Conservation (phyloP, 2,113 vertebrate genomes). For the Amblyopsis rosae region DNA sequence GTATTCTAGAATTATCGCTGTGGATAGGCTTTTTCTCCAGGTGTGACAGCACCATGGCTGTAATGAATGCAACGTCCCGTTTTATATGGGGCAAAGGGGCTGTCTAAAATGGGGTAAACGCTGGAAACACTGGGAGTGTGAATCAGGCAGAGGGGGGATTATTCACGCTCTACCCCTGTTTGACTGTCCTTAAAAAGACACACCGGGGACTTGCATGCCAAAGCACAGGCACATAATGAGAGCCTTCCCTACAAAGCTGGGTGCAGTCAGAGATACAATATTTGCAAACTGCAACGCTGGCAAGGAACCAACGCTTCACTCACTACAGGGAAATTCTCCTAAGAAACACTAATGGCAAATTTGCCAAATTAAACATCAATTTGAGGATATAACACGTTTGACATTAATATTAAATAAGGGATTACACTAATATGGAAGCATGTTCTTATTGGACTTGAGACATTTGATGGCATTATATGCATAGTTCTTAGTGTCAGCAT, state of each 20-base stretch:
- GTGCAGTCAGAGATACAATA: slow-evolving; percentile 20
- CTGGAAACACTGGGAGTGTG: slow-evolving; percentile 74
- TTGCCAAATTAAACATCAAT: slow-evolving; percentile 15
- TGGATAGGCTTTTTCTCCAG: slow-evolving; percentile 8
- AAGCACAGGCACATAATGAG: slow-evolving; percentile 41
- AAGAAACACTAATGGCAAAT: slow-evolving; percentile 2
- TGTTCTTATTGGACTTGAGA: neutral
- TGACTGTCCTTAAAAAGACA: slow-evolving; percentile 58
- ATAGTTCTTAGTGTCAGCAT: neutral
- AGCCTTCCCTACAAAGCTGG: slow-evolving; percentile 28
- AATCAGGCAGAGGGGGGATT: slow-evolving; percentile 72
- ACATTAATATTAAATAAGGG: neutral
- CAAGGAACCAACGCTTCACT: slow-evolving; percentile 17
- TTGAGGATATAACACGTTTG: slow-evolving; percentile 18
- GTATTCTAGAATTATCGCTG: slow-evolving; percentile 25
- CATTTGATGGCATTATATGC: neutral
- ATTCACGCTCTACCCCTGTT: slow-evolving; percentile 70
- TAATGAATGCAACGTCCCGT: slow-evolving; percentile 81
- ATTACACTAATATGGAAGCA: slow-evolving; percentile 13
- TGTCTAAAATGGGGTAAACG: slow-evolving; percentile 82
- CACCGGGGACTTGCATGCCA: slow-evolving; percentile 36
- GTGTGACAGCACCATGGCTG: slow-evolving; percentile 56
- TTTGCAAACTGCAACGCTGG: neutral
- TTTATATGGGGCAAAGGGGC: slow-evolving; percentile 64
- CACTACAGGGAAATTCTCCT: slow-evolving; percentile 12